Conservation (phyloP, 64 coral and sea anemone species). For the Montipora efflorescens region DNA sequence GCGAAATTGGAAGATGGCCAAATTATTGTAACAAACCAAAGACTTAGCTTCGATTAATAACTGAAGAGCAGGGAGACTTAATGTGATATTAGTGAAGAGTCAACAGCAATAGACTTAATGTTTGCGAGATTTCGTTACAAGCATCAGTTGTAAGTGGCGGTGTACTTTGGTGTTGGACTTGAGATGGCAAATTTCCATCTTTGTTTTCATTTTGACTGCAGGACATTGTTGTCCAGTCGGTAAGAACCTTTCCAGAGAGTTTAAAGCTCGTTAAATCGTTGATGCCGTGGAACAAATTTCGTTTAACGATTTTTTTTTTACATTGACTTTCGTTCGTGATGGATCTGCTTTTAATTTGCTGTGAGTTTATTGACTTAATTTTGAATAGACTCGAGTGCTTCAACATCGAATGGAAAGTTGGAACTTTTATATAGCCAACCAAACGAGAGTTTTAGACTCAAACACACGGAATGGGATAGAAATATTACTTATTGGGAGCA, state of each 20-base stretch:
- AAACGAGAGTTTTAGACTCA: not conserved
- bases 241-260: not conserved
- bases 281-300: not conserved
- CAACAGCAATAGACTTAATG: not conserved
- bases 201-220: constrained; percentile 33
- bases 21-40: not conserved
- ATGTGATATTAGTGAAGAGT: not conserved
- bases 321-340: not conserved
- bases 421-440: no score
- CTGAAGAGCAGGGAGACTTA: not conserved
- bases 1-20: not conserved
- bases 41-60: no score
- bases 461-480: not conserved
- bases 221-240: not conserved
- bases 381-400: no score
- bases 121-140: constrained; percentile 41
- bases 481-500: not conserved
- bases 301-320: not conserved
- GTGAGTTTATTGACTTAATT: not conserved
- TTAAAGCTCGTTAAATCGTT: not conserved
- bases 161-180: constrained; percentile 8
- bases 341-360: not conserved
- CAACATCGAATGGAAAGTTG: no score
- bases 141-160: not conserved
- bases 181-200: constrained; percentile 52